Conservation (phyloP, 1,140 invertebrate species). For the Drosophila arizonae region DNA sequence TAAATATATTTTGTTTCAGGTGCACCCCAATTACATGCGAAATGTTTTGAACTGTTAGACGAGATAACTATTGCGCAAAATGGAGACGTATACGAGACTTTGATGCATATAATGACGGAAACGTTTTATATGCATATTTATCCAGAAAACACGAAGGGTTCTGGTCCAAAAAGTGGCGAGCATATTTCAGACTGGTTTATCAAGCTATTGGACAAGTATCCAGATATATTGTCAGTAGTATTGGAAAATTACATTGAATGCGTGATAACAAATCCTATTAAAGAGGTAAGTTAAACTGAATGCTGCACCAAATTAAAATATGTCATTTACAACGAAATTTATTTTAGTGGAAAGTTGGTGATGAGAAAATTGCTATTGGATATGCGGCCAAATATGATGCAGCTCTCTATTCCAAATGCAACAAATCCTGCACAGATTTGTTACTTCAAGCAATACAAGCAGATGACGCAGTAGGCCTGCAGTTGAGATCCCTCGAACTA, state of each 20-base stretch:
- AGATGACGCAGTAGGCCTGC: conserved; percentile 67
- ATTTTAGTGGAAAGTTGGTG: conserved; percentile 63
- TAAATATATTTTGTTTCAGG: conserved; percentile 41
- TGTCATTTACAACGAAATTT: not conserved
- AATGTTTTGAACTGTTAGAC: conserved; percentile 72
- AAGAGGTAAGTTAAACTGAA: conserved; percentile 42
- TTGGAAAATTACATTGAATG: conserved; percentile 71
- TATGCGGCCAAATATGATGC: conserved; percentile 82
- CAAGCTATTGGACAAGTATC: conserved; percentile 63
- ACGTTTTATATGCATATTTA: conserved; percentile 69
- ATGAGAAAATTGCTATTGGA: conserved; percentile 69
- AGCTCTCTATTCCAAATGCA: conserved; percentile 74
- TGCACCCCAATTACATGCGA: conserved; percentile 60
- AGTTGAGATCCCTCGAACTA: conserved; percentile 67
- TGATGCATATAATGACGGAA: conserved; percentile 67
- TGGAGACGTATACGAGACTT: conserved; percentile 72
- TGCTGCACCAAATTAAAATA: not conserved
- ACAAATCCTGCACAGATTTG: conserved; percentile 68
- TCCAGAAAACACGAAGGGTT: conserved; percentile 48
- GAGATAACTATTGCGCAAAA: conserved; percentile 77
- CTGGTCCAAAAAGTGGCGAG: conserved; percentile 50
- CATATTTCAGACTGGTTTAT: conserved; percentile 82
- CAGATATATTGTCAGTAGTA: conserved; percentile 54
- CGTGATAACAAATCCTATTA: conserved; percentile 70
- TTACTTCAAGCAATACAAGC: conserved; percentile 59